phyloP scores from a whole-genome alignment of 2,113 vertebrate species.

The Catharus minimus region DNA sequence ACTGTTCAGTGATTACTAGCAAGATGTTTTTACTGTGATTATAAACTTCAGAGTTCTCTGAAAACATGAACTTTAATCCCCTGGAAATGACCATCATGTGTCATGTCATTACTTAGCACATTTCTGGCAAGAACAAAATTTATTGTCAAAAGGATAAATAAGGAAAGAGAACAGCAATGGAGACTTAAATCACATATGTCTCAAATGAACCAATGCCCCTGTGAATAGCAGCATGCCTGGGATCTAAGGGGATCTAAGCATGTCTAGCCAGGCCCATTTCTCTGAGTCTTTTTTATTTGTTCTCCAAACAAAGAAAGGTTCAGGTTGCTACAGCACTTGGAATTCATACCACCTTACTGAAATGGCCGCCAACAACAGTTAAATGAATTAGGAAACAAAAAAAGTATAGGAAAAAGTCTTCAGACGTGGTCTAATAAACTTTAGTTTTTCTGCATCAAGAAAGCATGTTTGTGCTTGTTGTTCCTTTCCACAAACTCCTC shows the following conservation, averaged over 20 bases:
- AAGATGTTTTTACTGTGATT: conserved; percentile 28
- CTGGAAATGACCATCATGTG: conserved; percentile 35
- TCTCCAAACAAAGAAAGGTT: background rate
- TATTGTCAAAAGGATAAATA: background rate
- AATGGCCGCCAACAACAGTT: background rate
- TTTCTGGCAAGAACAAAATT: background rate
- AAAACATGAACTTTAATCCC: conserved; percentile 41
- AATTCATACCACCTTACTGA: background rate
- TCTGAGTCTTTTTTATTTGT: background rate
- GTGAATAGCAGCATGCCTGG: background rate
- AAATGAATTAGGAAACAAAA: background rate
- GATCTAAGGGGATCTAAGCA: background rate
- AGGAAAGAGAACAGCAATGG: background rate
- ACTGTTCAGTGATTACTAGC: conserved; percentile 40
- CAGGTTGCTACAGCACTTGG: background rate
- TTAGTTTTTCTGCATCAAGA: background rate
- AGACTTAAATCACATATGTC: background rate
- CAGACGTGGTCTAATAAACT: background rate
- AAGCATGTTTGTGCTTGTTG: background rate
- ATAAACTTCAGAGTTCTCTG: background rate
- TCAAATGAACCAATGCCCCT: background rate
- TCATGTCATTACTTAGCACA: background rate
- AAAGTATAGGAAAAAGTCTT: background rate
- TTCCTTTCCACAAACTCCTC: background rate
- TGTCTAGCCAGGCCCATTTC: background rate